Evolutionary conservation across 1,140 invertebrate species (phyloP), one percentile per base, ranked within the genome.

Genomic region (Drosophila nigrodunni): DNA sequence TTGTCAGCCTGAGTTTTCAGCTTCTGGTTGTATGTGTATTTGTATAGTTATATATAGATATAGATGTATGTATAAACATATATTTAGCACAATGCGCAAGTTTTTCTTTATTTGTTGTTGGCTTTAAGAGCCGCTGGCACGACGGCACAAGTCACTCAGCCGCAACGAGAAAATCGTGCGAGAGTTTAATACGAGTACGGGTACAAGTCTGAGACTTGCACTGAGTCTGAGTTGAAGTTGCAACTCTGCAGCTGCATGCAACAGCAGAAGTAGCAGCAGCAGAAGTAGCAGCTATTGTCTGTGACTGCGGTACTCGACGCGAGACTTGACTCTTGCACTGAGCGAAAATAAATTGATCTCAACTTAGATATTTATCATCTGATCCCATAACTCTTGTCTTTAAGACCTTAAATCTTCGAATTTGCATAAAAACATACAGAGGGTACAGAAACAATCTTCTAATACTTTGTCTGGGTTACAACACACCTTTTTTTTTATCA

Each of bases 111-210:
- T 43, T 43, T 43, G 9, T 30, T 46, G 66, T 15, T 64, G 25
- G 25, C 46, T 59, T 50, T 34, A 61, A 69, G 50, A 57, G 80
- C 85, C 73, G 44, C 67, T 75, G 80, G 85, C 80, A 88, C 85
- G 85, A 87, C 85, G 80, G 85, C 85, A 88, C 85, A 88, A 85
- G 85, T 83, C 85, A 88, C 77, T 88, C 85, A 88, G 83, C 80
- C 85, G 85, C 85, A 88, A 88, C 85, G 80, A 89, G 85, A 85
- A 89, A 89, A 88, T 88, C 85, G 85, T 89, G 85, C 85, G 85
- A 85, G 80, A 80, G 80, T 83, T 88, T 88, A 88, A 83, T 79
- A 71, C 80, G 47, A 59, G 65, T 77, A 68, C 49, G 50, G 18
- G 21, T 11, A 30, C 21, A 18, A 54, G 47, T 13, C 46, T 57